Evolutionary conservation across 2,113 vertebrate species (phyloP).

Genomic region (Lucifuga dentata): DNA sequence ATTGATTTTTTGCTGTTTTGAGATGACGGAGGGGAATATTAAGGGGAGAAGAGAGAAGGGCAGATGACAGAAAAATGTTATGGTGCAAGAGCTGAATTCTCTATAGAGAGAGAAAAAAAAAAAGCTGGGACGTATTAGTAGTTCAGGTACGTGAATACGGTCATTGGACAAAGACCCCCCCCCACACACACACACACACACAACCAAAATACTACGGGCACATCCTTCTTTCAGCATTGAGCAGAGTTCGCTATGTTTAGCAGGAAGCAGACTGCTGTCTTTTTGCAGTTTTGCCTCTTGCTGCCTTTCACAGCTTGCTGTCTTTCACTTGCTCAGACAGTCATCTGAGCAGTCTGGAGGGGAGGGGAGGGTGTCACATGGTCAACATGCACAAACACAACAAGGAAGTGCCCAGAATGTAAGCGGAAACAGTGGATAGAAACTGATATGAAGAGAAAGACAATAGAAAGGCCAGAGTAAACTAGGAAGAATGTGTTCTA

Average conservation of each 20-base stretch:
- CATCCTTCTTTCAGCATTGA: neutral
- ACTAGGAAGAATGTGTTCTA: too few species aligned
- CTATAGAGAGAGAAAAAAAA: too few species aligned
- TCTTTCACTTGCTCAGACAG: neutral
- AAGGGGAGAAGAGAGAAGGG: neutral
- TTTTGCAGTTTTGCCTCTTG: neutral
- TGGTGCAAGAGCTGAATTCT: neutral
- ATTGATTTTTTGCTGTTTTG: constrained; percentile 40
- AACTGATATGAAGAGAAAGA: too few species aligned
- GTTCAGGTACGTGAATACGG: too few species aligned
- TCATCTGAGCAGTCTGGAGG: neutral
- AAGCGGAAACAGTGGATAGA: neutral
- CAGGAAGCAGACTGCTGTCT: neutral
- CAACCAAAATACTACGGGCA: neutral
- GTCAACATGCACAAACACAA: neutral
- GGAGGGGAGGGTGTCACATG: constrained; percentile 7
- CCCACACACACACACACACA: too few species aligned
- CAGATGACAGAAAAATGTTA: constrained; percentile 1
- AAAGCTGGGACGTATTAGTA: too few species aligned
- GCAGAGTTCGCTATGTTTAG: too few species aligned
- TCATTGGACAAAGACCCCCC: neutral
- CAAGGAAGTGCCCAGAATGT: neutral
- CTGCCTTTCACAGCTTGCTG: neutral
- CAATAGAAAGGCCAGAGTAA: too few species aligned
- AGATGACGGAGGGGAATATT: constrained; percentile 6